phyloP scores from a whole-genome alignment of 2,888 invertebrate genomes.

The Oxycera nigricornis region DNA sequence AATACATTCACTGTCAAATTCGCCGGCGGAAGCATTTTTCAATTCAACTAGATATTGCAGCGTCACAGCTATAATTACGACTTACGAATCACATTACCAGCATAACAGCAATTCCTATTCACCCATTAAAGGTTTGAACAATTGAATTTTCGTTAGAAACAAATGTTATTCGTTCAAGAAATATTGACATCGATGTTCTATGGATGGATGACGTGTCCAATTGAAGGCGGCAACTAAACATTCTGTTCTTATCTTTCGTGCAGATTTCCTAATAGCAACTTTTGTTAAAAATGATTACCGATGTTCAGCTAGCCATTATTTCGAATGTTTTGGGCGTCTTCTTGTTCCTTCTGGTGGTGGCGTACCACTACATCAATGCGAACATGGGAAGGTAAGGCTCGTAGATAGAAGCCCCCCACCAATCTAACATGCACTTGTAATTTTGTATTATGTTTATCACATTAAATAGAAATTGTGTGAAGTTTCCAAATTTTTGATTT shows the following conservation, averaged over 20 bases:
- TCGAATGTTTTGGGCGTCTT: slow-evolving; percentile 95
- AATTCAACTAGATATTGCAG: no score
- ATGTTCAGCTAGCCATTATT: slow-evolving; percentile 94
- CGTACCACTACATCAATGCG: slow-evolving; percentile 95
- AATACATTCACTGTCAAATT: not conserved
- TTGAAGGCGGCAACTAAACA: not conserved
- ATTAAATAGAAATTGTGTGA: no score
- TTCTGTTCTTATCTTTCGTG: not conserved
- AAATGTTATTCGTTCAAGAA: not conserved
- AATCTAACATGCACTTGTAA: not conserved
- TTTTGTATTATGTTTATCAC: no score
- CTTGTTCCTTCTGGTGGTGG: slow-evolving; percentile 89
- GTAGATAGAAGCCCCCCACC: not conserved
- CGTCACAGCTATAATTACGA: not conserved
- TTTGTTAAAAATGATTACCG: slow-evolving; percentile 81
- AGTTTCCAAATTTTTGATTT: no score
- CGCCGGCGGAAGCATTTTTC: not conserved
- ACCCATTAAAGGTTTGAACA: no score
- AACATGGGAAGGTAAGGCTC: slow-evolving; percentile 62
- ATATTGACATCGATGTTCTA: not conserved
- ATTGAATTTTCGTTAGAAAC: no score
- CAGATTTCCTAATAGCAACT: not conserved
- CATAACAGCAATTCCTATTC: no score
- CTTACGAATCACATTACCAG: not conserved
- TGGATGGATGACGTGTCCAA: slow-evolving; percentile 15